These are phyloP conservation scores for Galbula dea DNA, from an alignment of 2,113 vertebrate genomes.

Conservation along the genomic window DNA sequence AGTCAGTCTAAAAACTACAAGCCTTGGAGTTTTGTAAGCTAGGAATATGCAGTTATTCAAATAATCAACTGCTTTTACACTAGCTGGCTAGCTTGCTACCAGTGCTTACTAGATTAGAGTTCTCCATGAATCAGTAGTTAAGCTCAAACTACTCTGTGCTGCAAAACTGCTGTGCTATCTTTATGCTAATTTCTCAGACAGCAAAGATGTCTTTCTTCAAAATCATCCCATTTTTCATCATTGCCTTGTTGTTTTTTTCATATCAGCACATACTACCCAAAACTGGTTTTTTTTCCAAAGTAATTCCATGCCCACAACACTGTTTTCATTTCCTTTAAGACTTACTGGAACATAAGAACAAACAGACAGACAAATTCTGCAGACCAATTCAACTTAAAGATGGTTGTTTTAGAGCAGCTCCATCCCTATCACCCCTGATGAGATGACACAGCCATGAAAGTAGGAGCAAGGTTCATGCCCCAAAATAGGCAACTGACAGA, in stretches of 20 bases:
- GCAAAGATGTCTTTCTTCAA: constrained; percentile 6
- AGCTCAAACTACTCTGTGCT: background rate
- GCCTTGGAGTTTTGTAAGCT: background rate
- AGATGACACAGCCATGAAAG: background rate
- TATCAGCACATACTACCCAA: constrained; percentile 6
- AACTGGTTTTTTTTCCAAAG: constrained; percentile 2
- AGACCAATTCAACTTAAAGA: background rate
- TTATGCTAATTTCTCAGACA: background rate
- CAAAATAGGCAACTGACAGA: background rate
- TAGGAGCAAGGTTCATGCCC: background rate
- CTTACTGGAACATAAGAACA: background rate
- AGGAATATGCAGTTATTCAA: background rate
- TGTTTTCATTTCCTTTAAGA: constrained; percentile 16
- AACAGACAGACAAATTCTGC: constrained; percentile 14
- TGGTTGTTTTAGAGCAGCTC: background rate
- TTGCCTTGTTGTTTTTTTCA: background rate
- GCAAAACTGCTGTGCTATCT: constrained; percentile 5
- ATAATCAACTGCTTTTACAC: background rate
- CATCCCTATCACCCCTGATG: background rate
- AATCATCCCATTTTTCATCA: background rate
- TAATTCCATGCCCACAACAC: constrained; percentile 11
- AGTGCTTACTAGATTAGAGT: background rate
- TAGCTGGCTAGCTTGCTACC: background rate
- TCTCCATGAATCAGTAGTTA: background rate
- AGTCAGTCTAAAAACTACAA: background rate